phyloP scores from a whole-genome alignment of 2,888 invertebrate genomes.

The Phyto melanocephala region DNA sequence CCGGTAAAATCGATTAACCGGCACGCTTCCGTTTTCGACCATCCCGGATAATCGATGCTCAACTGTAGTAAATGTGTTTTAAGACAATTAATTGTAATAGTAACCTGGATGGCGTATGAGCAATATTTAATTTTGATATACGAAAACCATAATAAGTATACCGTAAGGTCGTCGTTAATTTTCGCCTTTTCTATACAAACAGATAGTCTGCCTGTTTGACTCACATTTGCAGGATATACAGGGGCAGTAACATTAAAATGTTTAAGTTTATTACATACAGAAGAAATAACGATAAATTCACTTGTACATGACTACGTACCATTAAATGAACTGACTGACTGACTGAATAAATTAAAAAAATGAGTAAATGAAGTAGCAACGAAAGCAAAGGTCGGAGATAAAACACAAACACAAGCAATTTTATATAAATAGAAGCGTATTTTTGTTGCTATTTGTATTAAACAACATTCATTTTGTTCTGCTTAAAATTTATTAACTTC shows the following conservation, averaged over 20 bases:
- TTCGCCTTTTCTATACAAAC: neutral
- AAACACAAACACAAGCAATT: slow-evolving; percentile 9
- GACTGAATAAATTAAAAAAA: no score
- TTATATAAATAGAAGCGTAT: neutral
- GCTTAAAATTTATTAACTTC: slow-evolving; percentile 51
- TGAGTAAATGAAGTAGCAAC: neutral
- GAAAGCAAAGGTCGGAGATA: slow-evolving; percentile 1
- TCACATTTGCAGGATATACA: slow-evolving; percentile 4
- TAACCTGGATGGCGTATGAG: slow-evolving; percentile 26
- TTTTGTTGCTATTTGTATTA: neutral
- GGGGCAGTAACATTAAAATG: slow-evolving; percentile 35
- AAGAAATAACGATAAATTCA: slow-evolving; percentile 44
- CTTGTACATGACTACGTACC: neutral
- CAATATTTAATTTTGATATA: slow-evolving; percentile 23
- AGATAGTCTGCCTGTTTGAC: neutral
- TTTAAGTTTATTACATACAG: slow-evolving; percentile 38
- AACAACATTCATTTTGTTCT: slow-evolving; percentile 38
- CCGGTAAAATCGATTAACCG: no score
- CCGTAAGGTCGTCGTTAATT: slow-evolving; percentile 1
- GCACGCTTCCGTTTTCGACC: no score
- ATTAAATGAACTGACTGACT: slow-evolving; percentile 2
- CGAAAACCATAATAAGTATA: slow-evolving; percentile 29
- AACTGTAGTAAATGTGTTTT: no score
- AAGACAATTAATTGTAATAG: slow-evolving; percentile 11
- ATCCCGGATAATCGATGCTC: no score